These are phyloP conservation scores for Coremacera marginata DNA, from an alignment of 2,888 invertebrate genomes.

Conservation along the genomic window DNA sequence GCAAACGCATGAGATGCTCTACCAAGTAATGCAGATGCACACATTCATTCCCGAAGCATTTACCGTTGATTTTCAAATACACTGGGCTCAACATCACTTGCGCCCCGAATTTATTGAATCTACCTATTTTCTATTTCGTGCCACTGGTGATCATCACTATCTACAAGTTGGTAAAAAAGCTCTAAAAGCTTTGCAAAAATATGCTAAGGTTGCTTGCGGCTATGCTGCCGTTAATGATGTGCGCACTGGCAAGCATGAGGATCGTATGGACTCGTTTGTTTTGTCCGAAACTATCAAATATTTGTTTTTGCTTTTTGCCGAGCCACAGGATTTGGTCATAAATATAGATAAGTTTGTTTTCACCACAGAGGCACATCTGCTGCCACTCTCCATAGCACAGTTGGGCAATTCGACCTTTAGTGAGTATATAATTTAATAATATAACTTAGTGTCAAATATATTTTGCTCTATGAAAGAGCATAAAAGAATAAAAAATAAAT, in stretches of 20 bases:
- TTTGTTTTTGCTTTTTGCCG: slow-evolving; percentile 91
- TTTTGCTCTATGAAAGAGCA: no score
- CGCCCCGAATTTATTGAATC: slow-evolving; percentile 98
- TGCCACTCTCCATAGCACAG: slow-evolving; percentile 86
- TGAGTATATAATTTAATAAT: slow-evolving; percentile 51
- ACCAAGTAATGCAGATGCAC: slow-evolving; percentile 97
- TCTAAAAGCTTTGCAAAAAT: slow-evolving; percentile 87
- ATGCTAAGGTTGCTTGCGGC: slow-evolving; percentile 94
- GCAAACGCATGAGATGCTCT: slow-evolving; percentile 99
- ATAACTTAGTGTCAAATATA: no score
- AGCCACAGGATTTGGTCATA: slow-evolving; percentile 84
- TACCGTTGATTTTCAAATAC: slow-evolving; percentile 97
- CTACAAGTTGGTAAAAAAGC: slow-evolving; percentile 89
- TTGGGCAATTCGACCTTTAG: slow-evolving; percentile 72
- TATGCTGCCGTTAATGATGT: slow-evolving; percentile 98
- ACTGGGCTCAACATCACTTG: slow-evolving; percentile 98
- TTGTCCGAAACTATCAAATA: slow-evolving; percentile 98
- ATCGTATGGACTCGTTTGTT: slow-evolving; percentile 98
- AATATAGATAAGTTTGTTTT: slow-evolving; percentile 89
- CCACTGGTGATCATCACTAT: slow-evolving; percentile 96
- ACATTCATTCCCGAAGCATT: slow-evolving; percentile 99
- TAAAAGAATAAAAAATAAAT: no score
- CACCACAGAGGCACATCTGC: slow-evolving; percentile 95
- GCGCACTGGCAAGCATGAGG: slow-evolving; percentile 89
- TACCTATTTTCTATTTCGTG: slow-evolving; percentile 95